Conservation (phyloP, 2,113 vertebrate species). For the Petrocephalus microphthalmus region DNA sequence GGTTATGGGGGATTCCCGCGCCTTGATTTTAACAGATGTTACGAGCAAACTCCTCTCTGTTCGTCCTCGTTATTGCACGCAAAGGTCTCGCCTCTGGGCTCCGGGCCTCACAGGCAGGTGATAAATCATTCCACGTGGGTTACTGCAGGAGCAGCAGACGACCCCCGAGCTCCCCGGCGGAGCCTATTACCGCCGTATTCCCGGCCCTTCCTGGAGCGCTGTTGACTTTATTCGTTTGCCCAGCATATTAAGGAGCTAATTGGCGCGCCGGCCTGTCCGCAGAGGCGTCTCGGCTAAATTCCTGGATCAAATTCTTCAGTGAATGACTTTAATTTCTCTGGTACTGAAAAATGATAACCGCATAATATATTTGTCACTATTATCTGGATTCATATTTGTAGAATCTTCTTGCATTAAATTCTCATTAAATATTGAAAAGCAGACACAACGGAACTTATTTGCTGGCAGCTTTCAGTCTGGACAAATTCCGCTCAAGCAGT, state of each 20-base stretch:
- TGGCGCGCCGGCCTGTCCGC: not conserved
- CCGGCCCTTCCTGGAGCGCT: not conserved
- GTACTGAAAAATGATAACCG: not conserved
- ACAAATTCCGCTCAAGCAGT: not conserved
- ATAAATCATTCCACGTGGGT: not conserved
- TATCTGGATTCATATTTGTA: not conserved
- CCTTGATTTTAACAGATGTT: not conserved
- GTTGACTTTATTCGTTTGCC: not conserved
- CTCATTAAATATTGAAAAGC: not conserved
- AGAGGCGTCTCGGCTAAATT: not conserved
- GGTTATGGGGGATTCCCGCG: not conserved
- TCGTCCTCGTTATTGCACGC: slow-evolving; percentile 8
- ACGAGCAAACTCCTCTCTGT: not conserved
- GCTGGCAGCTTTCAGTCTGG: not conserved
- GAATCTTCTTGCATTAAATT: not conserved
- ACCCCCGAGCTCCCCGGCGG: not conserved
- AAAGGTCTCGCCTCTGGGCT: slow-evolving; percentile 10
- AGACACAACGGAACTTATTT: not conserved
- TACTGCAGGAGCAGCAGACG: not conserved
- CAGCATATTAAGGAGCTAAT: not conserved
- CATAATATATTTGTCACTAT: not conserved
- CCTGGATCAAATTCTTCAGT: not conserved
- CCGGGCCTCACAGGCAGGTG: not conserved
- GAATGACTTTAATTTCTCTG: not conserved
- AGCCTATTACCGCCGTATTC: not conserved